phyloP scores from a whole-genome alignment of 2,113 vertebrate genomes.

The Phyllostomus hastatus region DNA sequence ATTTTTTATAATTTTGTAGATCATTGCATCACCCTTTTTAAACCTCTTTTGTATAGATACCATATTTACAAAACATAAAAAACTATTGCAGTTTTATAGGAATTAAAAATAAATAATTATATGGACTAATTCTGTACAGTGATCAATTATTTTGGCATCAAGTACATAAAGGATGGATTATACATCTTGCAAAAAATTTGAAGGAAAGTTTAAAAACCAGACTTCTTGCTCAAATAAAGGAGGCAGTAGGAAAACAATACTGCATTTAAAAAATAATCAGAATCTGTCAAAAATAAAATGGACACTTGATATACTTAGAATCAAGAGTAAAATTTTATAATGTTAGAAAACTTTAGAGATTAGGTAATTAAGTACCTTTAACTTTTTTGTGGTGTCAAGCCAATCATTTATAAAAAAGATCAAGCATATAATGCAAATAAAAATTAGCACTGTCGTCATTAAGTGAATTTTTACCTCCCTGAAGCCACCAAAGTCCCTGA shows the following conservation, averaged over 20 bases:
- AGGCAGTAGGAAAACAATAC: neutral
- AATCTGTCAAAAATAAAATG: neutral
- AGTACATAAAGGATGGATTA: neutral
- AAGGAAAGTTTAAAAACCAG: neutral
- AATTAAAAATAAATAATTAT: neutral
- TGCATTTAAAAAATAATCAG: neutral
- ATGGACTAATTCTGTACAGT: neutral
- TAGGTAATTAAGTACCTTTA: neutral
- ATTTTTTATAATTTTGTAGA: neutral
- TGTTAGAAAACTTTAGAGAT: neutral
- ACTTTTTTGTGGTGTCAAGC: neutral
- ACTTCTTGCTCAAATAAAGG: neutral
- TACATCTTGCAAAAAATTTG: neutral
- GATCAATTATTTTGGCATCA: neutral
- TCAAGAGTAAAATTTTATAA: neutral
- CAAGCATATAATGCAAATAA: neutral
- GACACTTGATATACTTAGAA: neutral
- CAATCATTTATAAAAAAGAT: neutral
- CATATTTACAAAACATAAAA: neutral
- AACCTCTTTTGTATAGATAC: neutral
- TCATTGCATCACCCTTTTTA: neutral
- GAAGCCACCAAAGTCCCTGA: neutral
- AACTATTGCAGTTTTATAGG: neutral
- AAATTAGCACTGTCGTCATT: neutral
- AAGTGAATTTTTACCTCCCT: neutral